Evolutionary conservation across 2,888 invertebrate genomes (phyloP), one percentile per base, ranked within the genome.

Genomic region (Cyclophora albipunctata): DNA sequence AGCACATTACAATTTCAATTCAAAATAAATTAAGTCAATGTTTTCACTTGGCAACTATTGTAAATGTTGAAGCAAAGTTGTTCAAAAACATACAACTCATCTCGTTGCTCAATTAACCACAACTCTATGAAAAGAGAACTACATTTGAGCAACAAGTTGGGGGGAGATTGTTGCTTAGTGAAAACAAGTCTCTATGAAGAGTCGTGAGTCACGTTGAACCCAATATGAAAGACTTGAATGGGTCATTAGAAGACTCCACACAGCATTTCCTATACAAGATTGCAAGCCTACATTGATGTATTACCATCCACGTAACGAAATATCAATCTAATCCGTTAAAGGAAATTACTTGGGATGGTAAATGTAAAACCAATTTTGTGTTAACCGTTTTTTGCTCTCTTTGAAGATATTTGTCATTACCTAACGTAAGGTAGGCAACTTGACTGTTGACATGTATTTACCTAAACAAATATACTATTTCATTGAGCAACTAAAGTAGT

Each of bases 211-310:
- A 75, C 71, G 74, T 59, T 57, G 53, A 59, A 54, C 57, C 59
- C 66, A 62, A 52, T 63, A 71, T 71, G 71, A 75, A 72, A 71
- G 63, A 66, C 71, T 72, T 82, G 79, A 82, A 83, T 82, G 75
- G 79, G 61, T 75, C 81, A 75, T 81, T 79, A 80, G 69, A 67
- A 68, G 70, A 65, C 69, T 69, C 61, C 64, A 63, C 60, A 71
- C 67, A 76, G 67, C 66, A 72, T 65, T 75, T 74, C 73, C 71
- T 73, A 63, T 49, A 60, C 44, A 52, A 40, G 34, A 20, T 63
- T 69, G 74, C 71, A 66, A 40, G 34, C 20, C 64, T 69, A 74
- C 71, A 66, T 70, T 75, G 73, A 78, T 73, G 64, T 67, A 76
- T 74, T 63, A 58, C 65, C 51, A 64, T 59, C 58, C 54, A 62